Percentiles rank a stretch among this genome's conserved stretches.
Evolutionary conservation across 2,113 vertebrate species (phyloP).

Genomic region (Poeciliopsis turrubarensis): DNA sequence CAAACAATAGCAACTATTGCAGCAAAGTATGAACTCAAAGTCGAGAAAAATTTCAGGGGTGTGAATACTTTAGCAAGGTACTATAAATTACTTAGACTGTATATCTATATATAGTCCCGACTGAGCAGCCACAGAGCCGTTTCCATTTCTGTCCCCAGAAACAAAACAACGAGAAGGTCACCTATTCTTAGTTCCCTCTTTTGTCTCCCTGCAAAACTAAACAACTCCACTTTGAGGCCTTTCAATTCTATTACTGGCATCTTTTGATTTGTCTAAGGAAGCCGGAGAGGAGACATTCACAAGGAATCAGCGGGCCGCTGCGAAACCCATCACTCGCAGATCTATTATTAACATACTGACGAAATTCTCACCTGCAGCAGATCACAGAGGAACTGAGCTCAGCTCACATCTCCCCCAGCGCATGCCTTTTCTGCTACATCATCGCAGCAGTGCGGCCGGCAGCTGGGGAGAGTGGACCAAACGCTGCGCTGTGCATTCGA

Average conservation of each 20-base stretch:
- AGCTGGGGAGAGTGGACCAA: conserved; percentile 26
- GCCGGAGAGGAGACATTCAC: conserved; percentile 33
- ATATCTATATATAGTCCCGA: conserved; percentile 19
- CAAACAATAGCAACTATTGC: no score
- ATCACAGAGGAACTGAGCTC: conserved; percentile 25
- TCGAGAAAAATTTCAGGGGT: background rate
- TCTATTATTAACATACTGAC: conserved; percentile 55
- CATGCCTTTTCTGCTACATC: conserved; percentile 26
- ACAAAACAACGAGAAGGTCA: conserved; percentile 11
- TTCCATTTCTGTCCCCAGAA: conserved; percentile 41
- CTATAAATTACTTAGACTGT: conserved; percentile 9
- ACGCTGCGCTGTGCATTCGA: background rate
- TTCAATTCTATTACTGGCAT: conserved; percentile 39
- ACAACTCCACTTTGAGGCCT: conserved; percentile 4
- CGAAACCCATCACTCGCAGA: conserved; percentile 25
- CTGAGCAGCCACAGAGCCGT: conserved; percentile 19
- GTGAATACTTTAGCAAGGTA: background rate
- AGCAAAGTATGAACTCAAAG: background rate
- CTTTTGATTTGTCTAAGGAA: conserved; percentile 21
- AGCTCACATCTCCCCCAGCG: background rate
- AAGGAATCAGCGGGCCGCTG: conserved; percentile 8
- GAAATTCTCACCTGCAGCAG: conserved; percentile 47
- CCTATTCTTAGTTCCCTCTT: conserved; percentile 19
- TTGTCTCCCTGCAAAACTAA: conserved; percentile 17
- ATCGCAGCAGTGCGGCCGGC: conserved; percentile 27